Percentiles rank a stretch among this genome's conserved stretches.
Evolutionary conservation across 2,888 invertebrate genomes (phyloP).

Genomic region (Oxytorus armatus): DNA sequence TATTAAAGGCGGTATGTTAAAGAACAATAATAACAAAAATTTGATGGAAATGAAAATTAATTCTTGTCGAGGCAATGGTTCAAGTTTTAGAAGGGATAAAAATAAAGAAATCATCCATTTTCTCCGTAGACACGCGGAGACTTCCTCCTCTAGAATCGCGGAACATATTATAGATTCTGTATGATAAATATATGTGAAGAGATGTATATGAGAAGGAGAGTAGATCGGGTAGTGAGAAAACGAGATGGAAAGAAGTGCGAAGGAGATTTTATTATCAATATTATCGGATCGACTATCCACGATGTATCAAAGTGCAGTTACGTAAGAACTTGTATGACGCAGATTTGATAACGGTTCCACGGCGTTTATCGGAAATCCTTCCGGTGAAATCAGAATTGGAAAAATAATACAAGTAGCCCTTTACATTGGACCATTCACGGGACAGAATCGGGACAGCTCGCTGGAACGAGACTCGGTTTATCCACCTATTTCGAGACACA

Average conservation of each 20-base stretch:
- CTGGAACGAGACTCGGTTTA: slow-evolving; percentile 25
- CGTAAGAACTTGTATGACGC: slow-evolving; percentile 40
- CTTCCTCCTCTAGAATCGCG: slow-evolving; percentile 14
- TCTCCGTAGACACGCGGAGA: slow-evolving; percentile 1
- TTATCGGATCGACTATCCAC: slow-evolving; percentile 55
- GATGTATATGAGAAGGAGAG: not conserved
- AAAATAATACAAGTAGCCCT: not conserved
- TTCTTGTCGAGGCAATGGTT: not conserved
- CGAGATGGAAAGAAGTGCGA: not conserved
- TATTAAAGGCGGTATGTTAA: not conserved
- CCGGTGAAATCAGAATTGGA: slow-evolving; percentile 30
- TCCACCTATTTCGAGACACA: slow-evolving; percentile 3
- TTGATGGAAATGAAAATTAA: slow-evolving; percentile 4
- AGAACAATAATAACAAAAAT: slow-evolving; percentile 14
- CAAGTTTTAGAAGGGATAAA: slow-evolving; percentile 15
- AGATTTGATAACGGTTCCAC: slow-evolving; percentile 56
- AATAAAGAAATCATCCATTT: not conserved
- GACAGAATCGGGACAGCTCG: slow-evolving; percentile 38
- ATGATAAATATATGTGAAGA: slow-evolving; percentile 3
- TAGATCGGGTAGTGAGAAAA: not conserved
- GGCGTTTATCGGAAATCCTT: slow-evolving; percentile 46
- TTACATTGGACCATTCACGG: not conserved
- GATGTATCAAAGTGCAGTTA: slow-evolving; percentile 42
- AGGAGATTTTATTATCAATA: slow-evolving; percentile 53
- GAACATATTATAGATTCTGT: slow-evolving; percentile 11